Conservation (phyloP, 2,113 vertebrate species). For the Rhipidura dahli region DNA sequence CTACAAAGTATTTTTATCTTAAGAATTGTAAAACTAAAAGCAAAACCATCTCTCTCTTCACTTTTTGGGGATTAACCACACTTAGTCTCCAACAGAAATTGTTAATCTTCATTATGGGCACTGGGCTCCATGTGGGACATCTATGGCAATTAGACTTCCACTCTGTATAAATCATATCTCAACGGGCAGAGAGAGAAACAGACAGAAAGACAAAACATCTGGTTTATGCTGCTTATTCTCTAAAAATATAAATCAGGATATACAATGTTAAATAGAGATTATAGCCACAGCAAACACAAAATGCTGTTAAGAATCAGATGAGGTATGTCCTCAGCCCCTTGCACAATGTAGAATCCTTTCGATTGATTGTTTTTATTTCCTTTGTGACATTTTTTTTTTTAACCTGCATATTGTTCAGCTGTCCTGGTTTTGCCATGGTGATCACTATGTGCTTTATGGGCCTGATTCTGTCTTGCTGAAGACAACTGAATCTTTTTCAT, state of each 20-base stretch:
- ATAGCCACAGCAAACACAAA: neutral
- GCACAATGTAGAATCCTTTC: neutral
- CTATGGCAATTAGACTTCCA: neutral
- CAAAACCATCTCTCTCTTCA: neutral
- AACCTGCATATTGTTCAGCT: neutral
- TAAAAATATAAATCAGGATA: neutral
- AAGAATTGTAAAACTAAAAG: neutral
- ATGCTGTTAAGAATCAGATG: neutral
- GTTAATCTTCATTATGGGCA: neutral
- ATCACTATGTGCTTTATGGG: neutral
- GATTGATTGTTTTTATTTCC: neutral
- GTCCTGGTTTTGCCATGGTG: neutral
- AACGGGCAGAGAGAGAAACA: neutral
- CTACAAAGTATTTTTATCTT: neutral
- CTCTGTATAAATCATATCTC: neutral
- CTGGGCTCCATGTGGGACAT: neutral
- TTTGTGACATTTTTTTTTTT: neutral
- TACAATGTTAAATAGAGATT: neutral
- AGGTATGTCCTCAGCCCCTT: neutral
- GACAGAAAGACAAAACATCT: neutral
- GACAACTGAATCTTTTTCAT: neutral
- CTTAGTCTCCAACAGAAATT: neutral
- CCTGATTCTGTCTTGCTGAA: neutral
- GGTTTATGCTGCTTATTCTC: neutral
- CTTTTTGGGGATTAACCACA: neutral